A percentile compares a stretch with the other conserved stretches of the same genome.
These are phyloP conservation scores for Ophion slaviceki DNA, from an alignment of 2,888 invertebrate species.

Conservation along the genomic window DNA sequence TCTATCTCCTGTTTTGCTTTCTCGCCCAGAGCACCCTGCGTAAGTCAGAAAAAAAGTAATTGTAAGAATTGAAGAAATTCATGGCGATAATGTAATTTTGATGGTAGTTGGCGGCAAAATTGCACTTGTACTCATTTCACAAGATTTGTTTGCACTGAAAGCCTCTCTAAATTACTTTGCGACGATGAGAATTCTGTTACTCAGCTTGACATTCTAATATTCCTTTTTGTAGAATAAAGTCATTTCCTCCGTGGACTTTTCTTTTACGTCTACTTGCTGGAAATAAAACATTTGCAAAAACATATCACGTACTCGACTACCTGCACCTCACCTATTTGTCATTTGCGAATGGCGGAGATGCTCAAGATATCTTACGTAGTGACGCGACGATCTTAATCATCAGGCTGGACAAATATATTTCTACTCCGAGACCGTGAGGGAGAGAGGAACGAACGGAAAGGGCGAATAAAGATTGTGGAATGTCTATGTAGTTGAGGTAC, in stretches of 20 bases:
- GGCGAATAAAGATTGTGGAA: not conserved
- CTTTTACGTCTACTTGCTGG: not conserved
- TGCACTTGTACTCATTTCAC: not conserved
- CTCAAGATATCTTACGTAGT: not conserved
- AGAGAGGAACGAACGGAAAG: not conserved
- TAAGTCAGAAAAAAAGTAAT: not conserved
- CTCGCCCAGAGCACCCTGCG: not conserved
- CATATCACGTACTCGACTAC: not conserved
- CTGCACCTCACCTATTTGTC: not conserved
- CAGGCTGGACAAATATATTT: not conserved
- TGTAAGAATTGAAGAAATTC: not conserved
- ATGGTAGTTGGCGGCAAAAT: not conserved
- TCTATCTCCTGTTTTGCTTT: not conserved
- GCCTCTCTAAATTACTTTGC: not conserved
- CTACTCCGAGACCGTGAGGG: not conserved
- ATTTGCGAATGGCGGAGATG: not conserved
- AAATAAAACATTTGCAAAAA: not conserved
- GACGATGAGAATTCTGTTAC: not conserved
- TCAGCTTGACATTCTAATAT: not conserved
- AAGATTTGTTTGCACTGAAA: not conserved
- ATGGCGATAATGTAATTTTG: not conserved
- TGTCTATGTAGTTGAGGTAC: not conserved
- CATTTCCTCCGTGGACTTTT: not conserved
- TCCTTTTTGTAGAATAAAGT: not conserved
- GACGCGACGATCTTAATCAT: conserved; percentile 13